Conservation (phyloP, 2,797 vertebrate genomes). For the Amblyraja radiata region DNA sequence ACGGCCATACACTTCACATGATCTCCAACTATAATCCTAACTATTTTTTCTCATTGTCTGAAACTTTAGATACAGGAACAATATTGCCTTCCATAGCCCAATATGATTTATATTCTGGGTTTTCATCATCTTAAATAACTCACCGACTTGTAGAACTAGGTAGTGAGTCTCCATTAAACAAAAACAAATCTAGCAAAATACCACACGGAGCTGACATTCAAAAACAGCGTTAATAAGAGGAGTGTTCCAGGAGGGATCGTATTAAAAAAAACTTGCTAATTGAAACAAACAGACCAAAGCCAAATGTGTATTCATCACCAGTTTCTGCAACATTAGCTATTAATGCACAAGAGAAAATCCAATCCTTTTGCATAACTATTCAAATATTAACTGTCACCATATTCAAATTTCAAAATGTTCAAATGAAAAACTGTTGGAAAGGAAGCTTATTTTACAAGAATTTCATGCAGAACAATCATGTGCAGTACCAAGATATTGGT, state of each 20-base stretch:
- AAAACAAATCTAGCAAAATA: constrained; percentile 1
- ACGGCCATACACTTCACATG: neutral
- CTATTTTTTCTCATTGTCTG: neutral
- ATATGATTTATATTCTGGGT: neutral
- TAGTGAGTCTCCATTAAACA: neutral
- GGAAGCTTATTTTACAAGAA: neutral
- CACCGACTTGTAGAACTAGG: neutral
- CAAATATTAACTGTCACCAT: neutral
- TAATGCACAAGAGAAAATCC: neutral
- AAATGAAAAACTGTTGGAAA: constrained; percentile 2
- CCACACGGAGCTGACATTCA: neutral
- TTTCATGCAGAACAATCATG: neutral
- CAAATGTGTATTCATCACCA: neutral
- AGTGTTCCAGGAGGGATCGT: neutral
- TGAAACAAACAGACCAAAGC: constrained; percentile 19
- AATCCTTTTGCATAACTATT: neutral
- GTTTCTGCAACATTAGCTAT: constrained; percentile 24
- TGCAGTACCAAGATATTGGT: neutral
- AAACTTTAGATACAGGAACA: neutral
- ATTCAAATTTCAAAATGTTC: neutral
- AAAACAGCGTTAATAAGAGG: neutral
- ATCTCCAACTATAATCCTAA: neutral
- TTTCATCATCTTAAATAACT: neutral
- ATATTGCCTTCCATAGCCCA: neutral
- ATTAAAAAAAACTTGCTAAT: constrained; percentile 2